Conservation (phyloP, 2,113 vertebrate species). For the Coregonus clupeaformis region DNA sequence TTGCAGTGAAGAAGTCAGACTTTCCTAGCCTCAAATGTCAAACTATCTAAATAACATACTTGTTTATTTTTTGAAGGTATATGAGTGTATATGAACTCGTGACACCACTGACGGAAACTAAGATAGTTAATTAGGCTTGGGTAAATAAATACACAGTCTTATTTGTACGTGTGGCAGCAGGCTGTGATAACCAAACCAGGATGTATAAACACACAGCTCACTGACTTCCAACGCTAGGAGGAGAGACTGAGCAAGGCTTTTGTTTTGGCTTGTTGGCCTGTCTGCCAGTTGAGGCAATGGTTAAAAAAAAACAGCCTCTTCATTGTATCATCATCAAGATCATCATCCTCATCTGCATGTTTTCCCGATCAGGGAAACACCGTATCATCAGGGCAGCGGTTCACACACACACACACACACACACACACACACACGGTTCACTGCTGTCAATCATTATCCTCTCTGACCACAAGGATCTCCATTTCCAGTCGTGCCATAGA, state of each 20-base stretch:
- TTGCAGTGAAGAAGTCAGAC: constrained; percentile 1
- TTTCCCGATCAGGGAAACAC: constrained; percentile 44
- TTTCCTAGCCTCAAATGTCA: neutral
- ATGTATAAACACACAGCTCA: constrained; percentile 9
- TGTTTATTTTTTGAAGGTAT: neutral
- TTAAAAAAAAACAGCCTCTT: constrained; percentile 48
- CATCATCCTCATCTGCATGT: no score
- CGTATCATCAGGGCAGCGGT: constrained; percentile 48
- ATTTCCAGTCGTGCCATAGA: constrained; percentile 54
- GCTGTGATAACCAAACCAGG: constrained; percentile 8
- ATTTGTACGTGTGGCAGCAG: neutral
- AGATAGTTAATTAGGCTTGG: neutral
- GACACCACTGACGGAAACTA: neutral
- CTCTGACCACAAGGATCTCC: constrained; percentile 43
- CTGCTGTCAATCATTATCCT: constrained; percentile 53
- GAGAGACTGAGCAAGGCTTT: constrained; percentile 27
- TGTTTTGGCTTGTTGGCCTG: constrained; percentile 36
- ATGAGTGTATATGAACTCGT: neutral
- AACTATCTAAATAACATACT: neutral
- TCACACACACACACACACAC: neutral
- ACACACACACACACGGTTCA: constrained; percentile 5
- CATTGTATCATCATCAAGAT: constrained; percentile 16
- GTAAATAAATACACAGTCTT: neutral
- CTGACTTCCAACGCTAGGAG: constrained; percentile 8
- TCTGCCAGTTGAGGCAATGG: constrained; percentile 25